Evolutionary conservation across 2,888 invertebrate species (phyloP), one percentile per base, ranked within the genome.

Genomic region (Tiliacea citrago): DNA sequence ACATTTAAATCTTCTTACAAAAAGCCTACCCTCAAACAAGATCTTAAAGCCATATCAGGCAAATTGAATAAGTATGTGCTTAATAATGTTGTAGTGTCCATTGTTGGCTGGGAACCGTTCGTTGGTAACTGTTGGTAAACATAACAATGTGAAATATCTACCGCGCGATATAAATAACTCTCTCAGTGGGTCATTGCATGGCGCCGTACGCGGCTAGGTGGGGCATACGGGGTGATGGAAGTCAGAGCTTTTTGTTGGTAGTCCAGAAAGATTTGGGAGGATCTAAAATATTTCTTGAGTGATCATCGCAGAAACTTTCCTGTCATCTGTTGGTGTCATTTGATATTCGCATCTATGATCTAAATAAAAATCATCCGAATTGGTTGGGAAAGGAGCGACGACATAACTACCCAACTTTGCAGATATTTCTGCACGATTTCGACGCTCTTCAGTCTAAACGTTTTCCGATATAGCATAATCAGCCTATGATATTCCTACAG

Each of bases 121-220:
- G 82, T 79, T 69, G 72, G 63, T 75, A 66, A 80, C 80, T 24
- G 83, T 78, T 74, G 76, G 72, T 73, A 73, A 83, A 79, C 79
- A 84, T 83, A 88, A 90, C 90, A 90, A 91, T 91, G 88, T 86
- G 73, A 86, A 88, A 82, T 88, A 89, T 90, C 87, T 89, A 85
- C 86, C 71, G 73, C 65, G 63, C 21, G 72, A 71, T 87, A 87
- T 90, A 90, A 91, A 91, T 91, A 90, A 88, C 89, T 85, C 72
- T 69, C 79, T 78, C 83, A 90, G 86, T 91, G 85, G 91, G 90
- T 92, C 91, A 92, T 84, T 86, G 87, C 76, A 83, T 90, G 89
- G 90, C 91, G 90, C 90, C 89, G 79, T 73, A 82, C 73, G 53
- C 47, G 58, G 78, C 74, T 77, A 63, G 74, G 51, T n/a, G 39